Evolutionary conservation across 2,888 invertebrate genomes (phyloP), one percentile per base, ranked within the genome.

Genomic region (Sclerodermus sp.): DNA sequence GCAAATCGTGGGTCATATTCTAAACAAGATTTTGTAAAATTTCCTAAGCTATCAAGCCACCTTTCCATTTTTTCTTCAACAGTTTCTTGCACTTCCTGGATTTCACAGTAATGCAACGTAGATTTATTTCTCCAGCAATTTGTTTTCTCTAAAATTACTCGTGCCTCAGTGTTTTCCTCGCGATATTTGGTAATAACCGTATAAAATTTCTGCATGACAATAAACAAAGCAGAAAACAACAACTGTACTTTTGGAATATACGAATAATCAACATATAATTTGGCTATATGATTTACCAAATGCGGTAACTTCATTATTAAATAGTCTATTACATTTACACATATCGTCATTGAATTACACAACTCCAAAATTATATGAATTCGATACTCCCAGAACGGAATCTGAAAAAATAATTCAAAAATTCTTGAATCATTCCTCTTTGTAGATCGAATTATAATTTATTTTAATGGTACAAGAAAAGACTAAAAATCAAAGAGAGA

Each of bases 341-440:
- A 63, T 38, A 66, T 39, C 10, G 46, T 31, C 17, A 43, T 39
- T 1, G 52, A 56, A 31, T 41, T 50, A 34, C 66, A 63, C 1
- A 66, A 42, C 30, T 66, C 50, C 15, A 61, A 30, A 23, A 63
- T 42, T 23, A 67, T 56, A 8, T 47, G 36, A 14, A 57, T 38
- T 1, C 52, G 63, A 47, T 61, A 48, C 13, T 32, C 51, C 38
- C 39, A 40, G 6, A 53, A 16, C 6, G 52, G 40, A 30, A 15
- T 42, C 67, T 67, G 13, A 12, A 49, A 34, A 38, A 42, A 34
- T 5, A 51, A 13, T 37, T 36, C 30, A 12, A 51, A 18, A 4
- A 34, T 12, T n/a, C n/a, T 14, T 23, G 4, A 39, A 32, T 3
- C 1, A 15, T 4, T 9, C 32, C 37, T 30, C 10, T 42, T 12